Evolutionary conservation across 2,797 vertebrate genomes (phyloP).

Genomic region (Oophaga sylvatica): DNA sequence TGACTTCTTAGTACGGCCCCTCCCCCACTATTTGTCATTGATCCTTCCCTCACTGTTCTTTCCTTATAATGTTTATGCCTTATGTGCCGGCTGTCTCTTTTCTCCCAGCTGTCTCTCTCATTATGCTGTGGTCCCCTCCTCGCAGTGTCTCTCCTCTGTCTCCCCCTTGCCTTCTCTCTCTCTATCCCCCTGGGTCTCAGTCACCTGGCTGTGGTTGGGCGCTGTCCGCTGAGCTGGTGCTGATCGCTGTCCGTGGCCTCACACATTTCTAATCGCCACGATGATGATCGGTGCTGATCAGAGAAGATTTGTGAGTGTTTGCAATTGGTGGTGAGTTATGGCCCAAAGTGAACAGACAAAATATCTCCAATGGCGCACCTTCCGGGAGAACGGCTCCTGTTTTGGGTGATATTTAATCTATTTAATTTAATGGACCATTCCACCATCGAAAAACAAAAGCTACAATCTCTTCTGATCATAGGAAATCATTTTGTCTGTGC

Average conservation of each 20-base stretch:
- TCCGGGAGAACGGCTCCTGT: not conserved
- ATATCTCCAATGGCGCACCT: not conserved
- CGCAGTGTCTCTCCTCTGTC: too few species aligned
- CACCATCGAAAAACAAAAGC: too few species aligned
- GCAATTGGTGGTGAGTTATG: not conserved
- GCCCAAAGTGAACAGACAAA: not conserved
- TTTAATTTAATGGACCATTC: not conserved
- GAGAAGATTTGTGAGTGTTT: not conserved
- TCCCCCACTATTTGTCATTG: too few species aligned
- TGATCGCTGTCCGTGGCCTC: not conserved
- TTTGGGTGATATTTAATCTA: not conserved
- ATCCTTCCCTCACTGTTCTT: too few species aligned
- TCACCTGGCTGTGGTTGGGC: not conserved
- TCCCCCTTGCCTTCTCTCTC: too few species aligned
- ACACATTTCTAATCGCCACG: not conserved
- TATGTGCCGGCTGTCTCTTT: too few species aligned
- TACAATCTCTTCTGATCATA: too few species aligned
- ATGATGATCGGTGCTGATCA: not conserved
- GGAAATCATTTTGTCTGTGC: too few species aligned
- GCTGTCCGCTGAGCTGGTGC: conserved; percentile 18
- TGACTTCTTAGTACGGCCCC: too few species aligned
- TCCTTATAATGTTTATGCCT: too few species aligned
- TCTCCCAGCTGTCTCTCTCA: too few species aligned
- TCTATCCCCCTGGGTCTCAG: not conserved
- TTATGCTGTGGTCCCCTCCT: too few species aligned